These are phyloP conservation scores for Cylloceria caligata DNA, from an alignment of 2,888 invertebrate genomes.

Conservation along the genomic window DNA sequence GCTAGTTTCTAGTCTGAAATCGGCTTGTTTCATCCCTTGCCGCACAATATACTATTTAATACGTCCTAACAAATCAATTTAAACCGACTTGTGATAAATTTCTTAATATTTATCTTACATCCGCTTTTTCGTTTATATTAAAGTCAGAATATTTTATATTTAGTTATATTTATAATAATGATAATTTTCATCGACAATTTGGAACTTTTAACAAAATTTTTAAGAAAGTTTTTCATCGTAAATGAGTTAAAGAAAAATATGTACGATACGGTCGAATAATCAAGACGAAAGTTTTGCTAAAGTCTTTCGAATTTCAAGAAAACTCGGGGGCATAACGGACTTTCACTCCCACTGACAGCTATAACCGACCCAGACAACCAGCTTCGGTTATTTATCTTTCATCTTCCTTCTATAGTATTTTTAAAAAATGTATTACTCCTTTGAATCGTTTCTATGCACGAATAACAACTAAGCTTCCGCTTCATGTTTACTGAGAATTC, in stretches of 20 bases:
- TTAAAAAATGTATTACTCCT: conserved; percentile 37
- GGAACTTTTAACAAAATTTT: background rate
- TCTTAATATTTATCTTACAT: background rate
- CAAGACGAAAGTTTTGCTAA: conserved; percentile 19
- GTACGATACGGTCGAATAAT: conserved; percentile 8
- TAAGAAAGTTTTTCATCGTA: background rate
- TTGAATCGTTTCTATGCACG: background rate
- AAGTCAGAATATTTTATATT: background rate
- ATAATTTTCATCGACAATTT: background rate
- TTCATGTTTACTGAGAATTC: background rate
- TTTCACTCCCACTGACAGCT: conserved; percentile 49
- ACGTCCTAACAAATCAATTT: background rate
- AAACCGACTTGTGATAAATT: background rate
- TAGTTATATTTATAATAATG: background rate
- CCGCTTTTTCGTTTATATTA: background rate
- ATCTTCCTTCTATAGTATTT: conserved; percentile 33
- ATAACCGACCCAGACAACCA: background rate
- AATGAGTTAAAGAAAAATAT: conserved; percentile 11
- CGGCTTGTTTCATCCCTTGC: no score
- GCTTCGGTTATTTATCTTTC: conserved; percentile 16
- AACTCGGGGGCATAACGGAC: conserved; percentile 22
- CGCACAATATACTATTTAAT: no score
- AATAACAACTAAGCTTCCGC: background rate
- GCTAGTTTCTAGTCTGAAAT: no score
- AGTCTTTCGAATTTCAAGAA: conserved; percentile 27